Conservation (phyloP, 2,888 invertebrate genomes). For the Stegana nigrithorax region DNA sequence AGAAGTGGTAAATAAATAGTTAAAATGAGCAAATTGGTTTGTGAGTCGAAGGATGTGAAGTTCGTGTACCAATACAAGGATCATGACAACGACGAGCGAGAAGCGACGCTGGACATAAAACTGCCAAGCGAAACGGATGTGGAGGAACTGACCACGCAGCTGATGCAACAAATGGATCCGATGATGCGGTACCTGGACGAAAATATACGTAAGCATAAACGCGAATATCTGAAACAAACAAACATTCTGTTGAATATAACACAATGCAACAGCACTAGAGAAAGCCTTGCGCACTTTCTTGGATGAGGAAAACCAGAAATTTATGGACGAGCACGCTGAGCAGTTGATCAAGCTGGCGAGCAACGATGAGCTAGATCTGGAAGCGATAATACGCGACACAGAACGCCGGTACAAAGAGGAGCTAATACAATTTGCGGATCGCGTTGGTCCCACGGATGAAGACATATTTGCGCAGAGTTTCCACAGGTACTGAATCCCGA, state of each 20-base stretch:
- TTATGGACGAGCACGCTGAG: conserved; percentile 76
- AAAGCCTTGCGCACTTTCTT: conserved; percentile 74
- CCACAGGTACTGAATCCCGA: conserved; percentile 52
- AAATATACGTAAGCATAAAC: conserved; percentile 48
- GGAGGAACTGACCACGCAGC: conserved; percentile 61
- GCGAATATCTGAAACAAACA: background rate
- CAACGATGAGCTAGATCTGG: conserved; percentile 76
- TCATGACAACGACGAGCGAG: conserved; percentile 48
- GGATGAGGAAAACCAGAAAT: conserved; percentile 75
- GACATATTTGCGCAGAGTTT: conserved; percentile 75
- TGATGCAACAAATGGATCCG: conserved; percentile 64
- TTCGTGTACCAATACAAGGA: conserved; percentile 64
- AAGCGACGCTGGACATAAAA: conserved; percentile 44
- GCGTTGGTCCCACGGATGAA: conserved; percentile 84
- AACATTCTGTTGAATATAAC: background rate
- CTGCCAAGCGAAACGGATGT: conserved; percentile 58
- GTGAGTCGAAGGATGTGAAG: conserved; percentile 24
- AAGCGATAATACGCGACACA: conserved; percentile 82
- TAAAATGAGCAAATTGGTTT: background rate
- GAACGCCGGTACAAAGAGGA: conserved; percentile 85
- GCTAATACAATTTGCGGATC: conserved; percentile 85
- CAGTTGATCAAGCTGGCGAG: conserved; percentile 74
- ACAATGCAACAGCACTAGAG: conserved; percentile 45
- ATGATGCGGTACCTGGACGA: conserved; percentile 66
- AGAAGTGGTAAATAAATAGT: no score